Conservation (phyloP, 2,797 vertebrate genomes). For the Silurus lanzhouensis region DNA sequence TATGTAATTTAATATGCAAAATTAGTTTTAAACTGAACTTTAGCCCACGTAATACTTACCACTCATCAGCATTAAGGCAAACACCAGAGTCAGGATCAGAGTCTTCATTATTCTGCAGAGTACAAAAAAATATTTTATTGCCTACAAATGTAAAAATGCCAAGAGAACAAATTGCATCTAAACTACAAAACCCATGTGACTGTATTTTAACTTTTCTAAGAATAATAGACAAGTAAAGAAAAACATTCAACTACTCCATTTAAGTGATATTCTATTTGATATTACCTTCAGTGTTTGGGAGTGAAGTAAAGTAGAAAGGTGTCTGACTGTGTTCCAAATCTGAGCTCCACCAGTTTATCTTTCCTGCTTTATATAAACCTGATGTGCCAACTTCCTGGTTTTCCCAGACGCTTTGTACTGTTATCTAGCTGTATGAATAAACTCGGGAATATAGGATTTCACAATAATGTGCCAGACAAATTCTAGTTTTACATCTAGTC, state of each 20-base stretch:
- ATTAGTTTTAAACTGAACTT: background rate
- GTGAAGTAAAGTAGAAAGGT: no score
- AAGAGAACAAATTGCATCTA: background rate
- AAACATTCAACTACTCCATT: background rate
- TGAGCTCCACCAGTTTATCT: background rate
- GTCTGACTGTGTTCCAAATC: no score
- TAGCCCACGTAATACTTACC: background rate
- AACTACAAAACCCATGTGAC: background rate
- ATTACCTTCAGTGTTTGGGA: no score
- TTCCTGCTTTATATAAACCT: background rate
- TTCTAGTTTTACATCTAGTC: background rate
- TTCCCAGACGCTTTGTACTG: no score
- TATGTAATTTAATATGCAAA: no score
- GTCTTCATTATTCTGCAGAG: conserved; percentile 17
- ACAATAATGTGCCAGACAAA: background rate
- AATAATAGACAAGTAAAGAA: background rate
- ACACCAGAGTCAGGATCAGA: background rate
- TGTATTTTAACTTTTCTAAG: background rate
- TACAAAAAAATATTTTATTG: no score
- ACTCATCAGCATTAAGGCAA: conserved; percentile 19
- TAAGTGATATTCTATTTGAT: background rate
- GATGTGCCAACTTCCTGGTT: background rate
- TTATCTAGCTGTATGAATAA: background rate
- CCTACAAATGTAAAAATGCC: background rate
- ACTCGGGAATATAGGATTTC: background rate